Evolutionary conservation across 1,140 invertebrate species (phyloP).

Genomic region (silkworm (Bombyx mori)): ASM3026992v2 NC_085124.1:10181501-10182000

Average conservation of each 20-base stretch:
- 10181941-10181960: no score
- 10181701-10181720: slow-evolving; percentile 29
- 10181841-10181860: slow-evolving; percentile 1
- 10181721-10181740: slow-evolving; percentile 35
- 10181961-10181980: no score
- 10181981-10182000: no score
- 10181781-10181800: slow-evolving; percentile 21
- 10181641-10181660: slow-evolving; percentile 18
- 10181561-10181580: slow-evolving; percentile 6
- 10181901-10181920: no score
- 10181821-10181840: slow-evolving; percentile 5
- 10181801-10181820: slow-evolving; percentile 28
- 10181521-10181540: no score
- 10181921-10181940: no score
- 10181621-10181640: slow-evolving; percentile 26
- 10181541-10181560: no score
- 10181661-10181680: slow-evolving; percentile 27
- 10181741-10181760: slow-evolving; percentile 29
- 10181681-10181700: slow-evolving; percentile 31
- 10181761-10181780: slow-evolving; percentile 31
- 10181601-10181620: slow-evolving; percentile 53
- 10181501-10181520: no score
- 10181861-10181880: no score
- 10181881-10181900: no score
- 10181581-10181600: slow-evolving; percentile 30